These are phyloP conservation scores for Autographa pulchrina DNA, from an alignment of 2,888 invertebrate genomes.

Conservation along the genomic window DNA sequence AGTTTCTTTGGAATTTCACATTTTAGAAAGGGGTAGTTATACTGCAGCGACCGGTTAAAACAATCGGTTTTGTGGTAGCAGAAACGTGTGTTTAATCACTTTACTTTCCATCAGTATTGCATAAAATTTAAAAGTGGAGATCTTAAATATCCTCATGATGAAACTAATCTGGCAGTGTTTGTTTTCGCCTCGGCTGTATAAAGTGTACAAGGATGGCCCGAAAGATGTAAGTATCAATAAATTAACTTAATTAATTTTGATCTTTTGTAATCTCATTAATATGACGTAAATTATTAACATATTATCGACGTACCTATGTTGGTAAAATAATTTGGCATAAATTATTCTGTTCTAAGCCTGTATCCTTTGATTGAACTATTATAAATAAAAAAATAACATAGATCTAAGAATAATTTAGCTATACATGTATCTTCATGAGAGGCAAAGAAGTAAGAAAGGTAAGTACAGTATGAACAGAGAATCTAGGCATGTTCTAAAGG, in stretches of 20 bases:
- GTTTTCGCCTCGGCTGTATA: slow-evolving; percentile 92
- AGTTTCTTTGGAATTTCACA: not conserved
- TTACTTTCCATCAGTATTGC: not conserved
- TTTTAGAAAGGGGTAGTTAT: not conserved
- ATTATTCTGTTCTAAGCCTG: not conserved
- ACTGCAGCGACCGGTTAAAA: not conserved
- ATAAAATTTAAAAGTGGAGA: not conserved
- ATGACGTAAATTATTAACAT: not conserved
- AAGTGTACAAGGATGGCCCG: slow-evolving; percentile 90
- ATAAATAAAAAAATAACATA: too few species aligned
- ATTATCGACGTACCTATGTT: not conserved
- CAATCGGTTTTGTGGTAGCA: not conserved
- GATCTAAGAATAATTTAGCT: too few species aligned
- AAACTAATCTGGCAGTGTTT: slow-evolving; percentile 91
- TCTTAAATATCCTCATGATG: slow-evolving; percentile 66
- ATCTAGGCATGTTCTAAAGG: too few species aligned
- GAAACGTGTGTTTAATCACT: slow-evolving; percentile 6
- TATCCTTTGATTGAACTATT: not conserved
- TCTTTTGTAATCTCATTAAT: not conserved
- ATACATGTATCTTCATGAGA: too few species aligned
- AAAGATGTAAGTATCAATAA: slow-evolving; percentile 35
- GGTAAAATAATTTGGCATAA: not conserved
- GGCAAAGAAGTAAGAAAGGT: too few species aligned
- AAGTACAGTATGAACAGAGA: too few species aligned
- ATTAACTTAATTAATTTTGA: not conserved